Base-by-base conservation (phyloP, 2,888 invertebrate species). In the Buathra laborator region DNA sequence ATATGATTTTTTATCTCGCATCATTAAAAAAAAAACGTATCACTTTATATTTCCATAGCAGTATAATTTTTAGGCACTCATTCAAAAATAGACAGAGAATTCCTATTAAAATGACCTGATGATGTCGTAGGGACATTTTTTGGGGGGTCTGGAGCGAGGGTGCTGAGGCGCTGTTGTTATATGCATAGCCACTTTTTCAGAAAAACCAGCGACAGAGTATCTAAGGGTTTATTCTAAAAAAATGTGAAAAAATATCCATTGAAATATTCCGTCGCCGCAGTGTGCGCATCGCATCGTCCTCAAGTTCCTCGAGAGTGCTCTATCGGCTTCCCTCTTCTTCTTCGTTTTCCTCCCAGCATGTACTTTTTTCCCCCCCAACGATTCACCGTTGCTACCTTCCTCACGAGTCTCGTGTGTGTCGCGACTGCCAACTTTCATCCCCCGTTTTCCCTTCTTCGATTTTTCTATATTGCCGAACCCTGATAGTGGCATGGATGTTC, bases 371-470 rank as follows among this genome's bases (percentile, higher is more conserved):
- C 68, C 75, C 62, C 19, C 66, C 10, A 82, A 59, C 66, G 43
- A 44, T 79, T 74, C 67, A 62, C 75, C 71, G 71, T 67, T 59
- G 71, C 62, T 37, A 48, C 59, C 67, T 19, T 64, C 62, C 59
- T 62, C 70, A 46, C 29, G 67, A 62, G 16, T 48, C 64, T 32
- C 75, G 68, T 79, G 70, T 79, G 82, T 51, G 77, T 75, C 48
- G 32, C 59, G 82, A 79, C 66, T 82, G 79, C 85, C 82, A 82
- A 82, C 79, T 85, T 79, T 79, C 67, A 81, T 46, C 32, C 72
- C 74, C 68, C 71, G 56, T 29, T 46, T 14, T 37, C 32, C 9
- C 44, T 70, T 66, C 70, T 79, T 82, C 82, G 79, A 85, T 83
- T 82, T 82, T 75, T 46, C 79, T 77, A 51, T 68, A 72, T 82